Evolutionary conservation across 2,888 invertebrate genomes (phyloP).

Genomic region (Rhamphomyia laevipes): DNA sequence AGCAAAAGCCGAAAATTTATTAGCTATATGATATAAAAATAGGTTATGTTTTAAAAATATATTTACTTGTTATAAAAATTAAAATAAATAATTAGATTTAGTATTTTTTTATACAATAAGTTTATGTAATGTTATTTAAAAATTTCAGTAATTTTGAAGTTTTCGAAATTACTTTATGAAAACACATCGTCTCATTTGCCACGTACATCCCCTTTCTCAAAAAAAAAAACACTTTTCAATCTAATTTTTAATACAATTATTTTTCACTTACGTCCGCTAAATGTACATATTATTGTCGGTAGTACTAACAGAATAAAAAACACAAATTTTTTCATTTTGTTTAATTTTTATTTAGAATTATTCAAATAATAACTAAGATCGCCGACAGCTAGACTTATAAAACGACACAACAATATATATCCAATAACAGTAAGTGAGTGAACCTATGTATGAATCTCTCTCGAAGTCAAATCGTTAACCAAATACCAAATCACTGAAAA

Average conservation of each 20-base stretch:
- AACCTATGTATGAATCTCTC: too few species aligned
- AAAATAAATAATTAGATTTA: not conserved
- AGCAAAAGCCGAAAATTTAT: slow-evolving; percentile 44
- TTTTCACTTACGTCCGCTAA: slow-evolving; percentile 56
- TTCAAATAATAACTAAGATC: slow-evolving; percentile 9
- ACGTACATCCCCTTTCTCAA: slow-evolving; percentile 6
- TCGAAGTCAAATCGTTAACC: too few species aligned
- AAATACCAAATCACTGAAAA: too few species aligned
- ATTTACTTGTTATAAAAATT: not conserved
- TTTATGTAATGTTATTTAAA: not conserved
- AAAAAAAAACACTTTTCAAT: slow-evolving; percentile 11
- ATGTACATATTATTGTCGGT: slow-evolving; percentile 58
- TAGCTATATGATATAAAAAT: slow-evolving; percentile 31
- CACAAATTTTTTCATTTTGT: slow-evolving; percentile 56
- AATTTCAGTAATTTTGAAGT: slow-evolving; percentile 1
- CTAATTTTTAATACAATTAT: slow-evolving; percentile 10
- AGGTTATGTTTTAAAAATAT: slow-evolving; percentile 7
- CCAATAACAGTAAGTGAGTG: not conserved
- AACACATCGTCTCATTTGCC: not conserved
- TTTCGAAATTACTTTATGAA: not conserved
- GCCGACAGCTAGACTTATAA: slow-evolving; percentile 4
- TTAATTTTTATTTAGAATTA: slow-evolving; percentile 6
- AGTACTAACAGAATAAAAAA: slow-evolving; percentile 53
- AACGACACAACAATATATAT: slow-evolving; percentile 12
- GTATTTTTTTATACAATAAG: not conserved